Conservation (phyloP, 2,888 invertebrate species). For the Parochlus steinenii region DNA sequence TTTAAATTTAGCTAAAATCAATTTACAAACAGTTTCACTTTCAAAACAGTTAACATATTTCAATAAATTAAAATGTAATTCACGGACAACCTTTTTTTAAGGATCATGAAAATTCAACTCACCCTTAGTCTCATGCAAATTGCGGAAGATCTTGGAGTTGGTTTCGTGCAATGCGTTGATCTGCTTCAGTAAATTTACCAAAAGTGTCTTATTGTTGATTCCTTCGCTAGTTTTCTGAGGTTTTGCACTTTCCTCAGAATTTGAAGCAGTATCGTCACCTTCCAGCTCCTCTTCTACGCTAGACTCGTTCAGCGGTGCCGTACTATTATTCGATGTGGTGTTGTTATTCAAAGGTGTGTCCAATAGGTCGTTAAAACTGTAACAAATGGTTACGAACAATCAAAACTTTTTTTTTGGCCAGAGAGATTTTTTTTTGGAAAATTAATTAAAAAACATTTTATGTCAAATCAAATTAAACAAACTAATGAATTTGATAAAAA, state of each 20-base stretch:
- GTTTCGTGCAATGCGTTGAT: conserved; percentile 51
- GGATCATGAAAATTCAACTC: conserved; percentile 18
- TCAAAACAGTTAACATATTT: no score
- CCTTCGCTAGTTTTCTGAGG: conserved; percentile 11
- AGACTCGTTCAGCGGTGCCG: conserved; percentile 8
- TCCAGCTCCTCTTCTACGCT: conserved; percentile 11
- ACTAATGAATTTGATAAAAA: no score
- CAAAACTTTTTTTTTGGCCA: no score
- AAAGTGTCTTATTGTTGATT: conserved; percentile 26
- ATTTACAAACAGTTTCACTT: no score
- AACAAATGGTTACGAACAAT: no score
- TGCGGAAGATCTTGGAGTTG: conserved; percentile 57
- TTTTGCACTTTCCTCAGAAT: neutral
- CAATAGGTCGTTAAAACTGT: conserved; percentile 11
- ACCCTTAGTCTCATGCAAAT: conserved; percentile 57
- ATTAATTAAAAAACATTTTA: no score
- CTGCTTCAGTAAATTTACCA: conserved; percentile 47
- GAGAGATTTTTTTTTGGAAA: no score
- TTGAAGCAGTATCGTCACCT: conserved; percentile 2
- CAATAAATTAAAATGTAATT: no score
- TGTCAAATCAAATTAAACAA: no score
- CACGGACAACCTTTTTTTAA: no score
- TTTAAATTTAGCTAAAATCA: no score
- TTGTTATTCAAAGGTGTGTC: conserved; percentile 8
- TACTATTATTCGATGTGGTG: conserved; percentile 6